Evolutionary conservation across 1,140 invertebrate species (phyloP).

Genomic region (Trichomalopsis sarcophagae): DNA sequence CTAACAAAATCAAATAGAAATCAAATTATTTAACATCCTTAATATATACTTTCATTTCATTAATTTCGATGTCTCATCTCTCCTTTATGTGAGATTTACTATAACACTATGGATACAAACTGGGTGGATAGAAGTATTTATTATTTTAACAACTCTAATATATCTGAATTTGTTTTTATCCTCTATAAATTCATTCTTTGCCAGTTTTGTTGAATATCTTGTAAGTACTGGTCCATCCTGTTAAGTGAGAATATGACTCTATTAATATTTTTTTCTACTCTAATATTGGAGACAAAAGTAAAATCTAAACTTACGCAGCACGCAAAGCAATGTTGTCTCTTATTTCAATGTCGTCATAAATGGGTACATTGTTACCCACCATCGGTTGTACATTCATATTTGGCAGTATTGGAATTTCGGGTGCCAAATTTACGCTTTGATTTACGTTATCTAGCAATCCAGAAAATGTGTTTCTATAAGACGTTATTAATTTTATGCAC

Average conservation of each 20-base stretch:
- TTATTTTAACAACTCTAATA: conserved; percentile 19
- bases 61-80: too few relatives aligned
- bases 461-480: conserved; percentile 10
- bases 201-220: conserved; percentile 53
- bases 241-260: conserved; percentile 28
- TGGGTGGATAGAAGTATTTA: too few relatives aligned
- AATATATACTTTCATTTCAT: too few relatives aligned
- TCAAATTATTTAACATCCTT: neutral
- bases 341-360: conserved; percentile 29
- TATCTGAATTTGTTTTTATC: neutral
- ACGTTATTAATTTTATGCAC: conserved; percentile 18
- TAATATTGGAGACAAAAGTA: neutral
- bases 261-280: conserved; percentile 11
- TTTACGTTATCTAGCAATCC: neutral
- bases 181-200: conserved; percentile 4
- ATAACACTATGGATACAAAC: neutral
- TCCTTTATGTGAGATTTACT: neutral
- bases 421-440: neutral
- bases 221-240: conserved; percentile 57
- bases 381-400: neutral
- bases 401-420: neutral
- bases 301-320: conserved; percentile 21
- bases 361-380: neutral
- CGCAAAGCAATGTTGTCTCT: conserved; percentile 40
- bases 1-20: conserved; percentile 7